These are phyloP conservation scores for Holocentrus rufus DNA, from an alignment of 2,797 vertebrate species.

Conservation along the genomic window DNA sequence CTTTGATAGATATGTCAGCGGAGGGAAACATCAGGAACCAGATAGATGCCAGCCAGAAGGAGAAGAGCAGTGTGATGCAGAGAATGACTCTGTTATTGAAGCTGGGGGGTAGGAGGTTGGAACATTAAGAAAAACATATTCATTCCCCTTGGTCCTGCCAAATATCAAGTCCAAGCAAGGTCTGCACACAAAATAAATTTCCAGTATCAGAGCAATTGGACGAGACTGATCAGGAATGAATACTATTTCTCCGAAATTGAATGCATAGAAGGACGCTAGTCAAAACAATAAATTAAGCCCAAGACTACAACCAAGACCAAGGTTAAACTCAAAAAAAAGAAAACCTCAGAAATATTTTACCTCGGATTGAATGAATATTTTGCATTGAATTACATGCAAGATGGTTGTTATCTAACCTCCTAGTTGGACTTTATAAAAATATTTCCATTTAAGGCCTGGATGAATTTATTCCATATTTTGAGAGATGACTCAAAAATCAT, in stretches of 20 bases:
- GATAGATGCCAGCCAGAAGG: conserved; percentile 44
- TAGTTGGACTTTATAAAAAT: conserved; percentile 74
- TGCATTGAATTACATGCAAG: conserved; percentile 77
- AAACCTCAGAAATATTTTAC: conserved; percentile 81
- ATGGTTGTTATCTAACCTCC: conserved; percentile 75
- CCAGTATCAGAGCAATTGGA: conserved; percentile 72
- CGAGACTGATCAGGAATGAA: conserved; percentile 73
- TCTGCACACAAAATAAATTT: conserved; percentile 65
- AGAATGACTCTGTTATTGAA: too few relatives aligned
- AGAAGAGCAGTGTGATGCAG: conserved; percentile 3
- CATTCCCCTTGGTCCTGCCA: conserved; percentile 57
- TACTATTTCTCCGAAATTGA: conserved; percentile 69
- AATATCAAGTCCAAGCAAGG: conserved; percentile 56
- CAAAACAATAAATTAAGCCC: conserved; percentile 79
- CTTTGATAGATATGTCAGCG: conserved; percentile 54
- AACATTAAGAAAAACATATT: conserved; percentile 63
- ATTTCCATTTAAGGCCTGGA: conserved; percentile 81
- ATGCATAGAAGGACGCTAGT: conserved; percentile 71
- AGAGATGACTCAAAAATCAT: conserved; percentile 52
- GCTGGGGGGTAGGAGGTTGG: conserved; percentile 8
- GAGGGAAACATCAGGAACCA: conserved; percentile 13
- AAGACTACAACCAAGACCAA: conserved; percentile 75
- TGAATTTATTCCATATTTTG: conserved; percentile 74
- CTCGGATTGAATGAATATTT: conserved; percentile 66
- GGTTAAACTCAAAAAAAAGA: conserved; percentile 75